Evolutionary conservation across 2,888 invertebrate genomes (phyloP).

Genomic region (Diplolepis rosae): DNA sequence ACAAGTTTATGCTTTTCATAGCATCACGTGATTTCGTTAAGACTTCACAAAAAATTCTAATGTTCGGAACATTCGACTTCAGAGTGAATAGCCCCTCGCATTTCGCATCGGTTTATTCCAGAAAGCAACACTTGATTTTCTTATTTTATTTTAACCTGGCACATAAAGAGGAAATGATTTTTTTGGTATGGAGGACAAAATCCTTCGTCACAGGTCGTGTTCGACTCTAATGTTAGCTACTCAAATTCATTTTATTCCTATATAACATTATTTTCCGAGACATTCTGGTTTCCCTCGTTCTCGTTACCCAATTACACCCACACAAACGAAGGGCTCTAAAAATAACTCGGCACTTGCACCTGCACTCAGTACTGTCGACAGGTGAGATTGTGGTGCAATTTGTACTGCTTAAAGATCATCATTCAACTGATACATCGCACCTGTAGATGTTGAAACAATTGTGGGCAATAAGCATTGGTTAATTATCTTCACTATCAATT

Average conservation of each 20-base stretch:
- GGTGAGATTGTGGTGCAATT: not conserved
- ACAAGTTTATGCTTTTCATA: too few species aligned
- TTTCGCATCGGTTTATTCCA: not conserved
- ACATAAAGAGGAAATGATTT: not conserved
- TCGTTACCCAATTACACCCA: slow-evolving; percentile 34
- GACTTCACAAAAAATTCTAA: too few species aligned
- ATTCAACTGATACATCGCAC: not conserved
- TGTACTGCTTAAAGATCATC: slow-evolving; percentile 3
- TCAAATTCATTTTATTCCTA: not conserved
- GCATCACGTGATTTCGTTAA: too few species aligned
- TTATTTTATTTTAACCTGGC: not conserved
- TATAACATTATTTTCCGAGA: not conserved
- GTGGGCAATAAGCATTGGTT: not conserved
- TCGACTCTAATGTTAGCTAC: not conserved
- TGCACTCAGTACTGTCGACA: not conserved
- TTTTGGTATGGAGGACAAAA: not conserved
- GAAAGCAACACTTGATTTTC: not conserved
- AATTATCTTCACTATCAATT: not conserved
- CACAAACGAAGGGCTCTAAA: not conserved
- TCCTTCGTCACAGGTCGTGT: not conserved
- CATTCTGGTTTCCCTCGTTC: not conserved
- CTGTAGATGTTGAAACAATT: not conserved
- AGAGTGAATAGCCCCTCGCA: too few species aligned
- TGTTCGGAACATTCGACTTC: too few species aligned
- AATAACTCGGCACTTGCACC: slow-evolving; percentile 12